Evolutionary conservation across 2,888 invertebrate genomes (phyloP), one percentile per base, ranked within the genome.

Genomic region (Lutraria lutraria): DNA sequence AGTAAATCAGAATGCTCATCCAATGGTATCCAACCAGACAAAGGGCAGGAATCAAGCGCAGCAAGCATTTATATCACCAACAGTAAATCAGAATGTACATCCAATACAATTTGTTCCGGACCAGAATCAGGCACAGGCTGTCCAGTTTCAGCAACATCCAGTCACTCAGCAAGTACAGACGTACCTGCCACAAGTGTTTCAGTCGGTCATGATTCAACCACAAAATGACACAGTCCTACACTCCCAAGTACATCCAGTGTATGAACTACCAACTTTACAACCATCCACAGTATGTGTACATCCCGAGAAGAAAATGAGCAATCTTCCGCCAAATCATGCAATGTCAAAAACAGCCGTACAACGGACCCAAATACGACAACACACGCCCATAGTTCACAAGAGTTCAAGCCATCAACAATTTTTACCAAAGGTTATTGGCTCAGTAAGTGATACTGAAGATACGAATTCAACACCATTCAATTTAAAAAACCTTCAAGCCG

Each of bases 21-120:
- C 68, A 76, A 29, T 72, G 25, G 29, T 21, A 79, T 15, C 29
- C 54, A 79, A 85, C n/a, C 85, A 60, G 29, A 76, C 16, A 0
- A 54, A 85, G 63, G 76, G 6, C 13, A 16, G 10, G 0, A 76
- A 31, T 25, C 31, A 16, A 76, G 31, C 12, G 16, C 52, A 81
- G 21, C 25, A 53, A 54, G 21, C 21, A 10, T 34, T 19, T 25
- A 43, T 80, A 31, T 31, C 43, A 31, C 25, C 52, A 52, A 25
- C 81, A 52, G n/a, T 60, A 60, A 63, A 83, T 63, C 83, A 82
- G 82, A 81, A 81, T 56, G 6, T n/a, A n/a, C n/a, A 54, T 13
- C 60, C 25, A 15, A 2, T 53, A 29, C 19, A 54, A 56, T 0
- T 54, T 0, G 54, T 56, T 29, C 19, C 81, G 0, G 81, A 81